These are phyloP conservation scores for Dryocosmus kuriphilus DNA, from an alignment of 2,888 invertebrate species.

Conservation along the genomic window DNA sequence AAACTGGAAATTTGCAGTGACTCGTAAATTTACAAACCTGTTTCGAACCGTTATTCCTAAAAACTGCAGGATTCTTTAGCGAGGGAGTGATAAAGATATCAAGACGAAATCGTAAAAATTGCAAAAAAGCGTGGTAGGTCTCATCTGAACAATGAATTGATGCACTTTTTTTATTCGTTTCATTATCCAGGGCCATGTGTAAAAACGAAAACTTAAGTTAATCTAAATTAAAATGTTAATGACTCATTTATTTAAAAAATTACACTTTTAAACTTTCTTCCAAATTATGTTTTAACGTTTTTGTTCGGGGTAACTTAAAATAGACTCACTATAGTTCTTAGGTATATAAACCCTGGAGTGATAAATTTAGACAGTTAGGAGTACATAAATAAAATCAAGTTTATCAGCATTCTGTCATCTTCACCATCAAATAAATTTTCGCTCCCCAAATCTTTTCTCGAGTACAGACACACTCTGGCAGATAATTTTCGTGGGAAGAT, in stretches of 20 bases:
- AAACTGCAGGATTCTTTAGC: slow-evolving; percentile 19
- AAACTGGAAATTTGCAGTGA: neutral
- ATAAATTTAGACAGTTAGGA: too few relatives aligned
- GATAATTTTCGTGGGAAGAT: slow-evolving; percentile 21
- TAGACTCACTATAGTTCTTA: too few relatives aligned
- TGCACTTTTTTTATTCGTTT: neutral
- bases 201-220: neutral
- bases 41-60: slow-evolving; percentile 9
- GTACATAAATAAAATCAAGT: too few relatives aligned
- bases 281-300: too few relatives aligned
- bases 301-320: too few relatives aligned
- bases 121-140: neutral
- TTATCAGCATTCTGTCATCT: neutral
- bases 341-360: too few relatives aligned
- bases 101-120: slow-evolving; percentile 13
- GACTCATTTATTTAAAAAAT: too few relatives aligned
- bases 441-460: neutral
- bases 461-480: neutral
- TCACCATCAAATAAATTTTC: slow-evolving; percentile 3
- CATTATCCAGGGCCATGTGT: neutral
- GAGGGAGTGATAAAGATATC: slow-evolving; percentile 20
- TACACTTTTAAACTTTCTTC: too few relatives aligned
- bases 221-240: neutral
- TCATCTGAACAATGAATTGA: neutral
- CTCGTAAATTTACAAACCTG: slow-evolving; percentile 19